Base-by-base conservation (phyloP, 1,140 invertebrate species). In the Probaryconus sp. region DNA sequence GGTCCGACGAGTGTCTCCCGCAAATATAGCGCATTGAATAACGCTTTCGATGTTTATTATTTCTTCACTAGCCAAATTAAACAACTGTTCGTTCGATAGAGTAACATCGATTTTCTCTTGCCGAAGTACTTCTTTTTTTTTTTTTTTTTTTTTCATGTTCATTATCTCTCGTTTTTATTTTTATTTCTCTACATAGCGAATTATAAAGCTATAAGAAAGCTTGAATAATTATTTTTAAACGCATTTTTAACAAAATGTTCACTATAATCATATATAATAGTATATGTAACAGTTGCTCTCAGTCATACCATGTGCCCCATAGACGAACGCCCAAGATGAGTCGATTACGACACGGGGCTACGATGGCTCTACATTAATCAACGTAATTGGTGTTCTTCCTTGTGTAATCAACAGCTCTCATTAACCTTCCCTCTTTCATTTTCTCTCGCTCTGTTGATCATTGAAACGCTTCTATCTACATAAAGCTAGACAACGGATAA, bases 351-450 rank as follows among this genome's bases (percentile, higher is more conserved):
- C 47, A 30, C 60, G 71, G 78, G 56, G 77, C 73, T 56, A 74
- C 79, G 11, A 80, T 86, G 81, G 84, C 71, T 79, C 79, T 83
- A 84, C 82, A 85, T 82, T 85, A 86, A 84, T 86, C 83, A 86
- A 87, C 81, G 79, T 86, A 83, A 87, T 88, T 88, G 87, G 87
- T 88, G 87, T 88, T 88, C 82, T 79, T 85, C 86, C 85, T 87
- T 87, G 81, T 84, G 58, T 83, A 81, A 85, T 86, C 83, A 85
- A 85, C 85, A 80, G 55, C 71, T 75, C 47, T 50, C 51, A 40
- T 60, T 33, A 2, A 11, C 26, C 51, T 30, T 72, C 47, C 11
- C 2, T 42, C 11, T 16, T 26, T 55, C 48, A 24, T 45, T 16
- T 17, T 18, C 31, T 48, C 55, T 68, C 24, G 38, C 40, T 71